phyloP scores from a whole-genome alignment of 2,797 vertebrate species.

The Siniperca obscura region DNA sequence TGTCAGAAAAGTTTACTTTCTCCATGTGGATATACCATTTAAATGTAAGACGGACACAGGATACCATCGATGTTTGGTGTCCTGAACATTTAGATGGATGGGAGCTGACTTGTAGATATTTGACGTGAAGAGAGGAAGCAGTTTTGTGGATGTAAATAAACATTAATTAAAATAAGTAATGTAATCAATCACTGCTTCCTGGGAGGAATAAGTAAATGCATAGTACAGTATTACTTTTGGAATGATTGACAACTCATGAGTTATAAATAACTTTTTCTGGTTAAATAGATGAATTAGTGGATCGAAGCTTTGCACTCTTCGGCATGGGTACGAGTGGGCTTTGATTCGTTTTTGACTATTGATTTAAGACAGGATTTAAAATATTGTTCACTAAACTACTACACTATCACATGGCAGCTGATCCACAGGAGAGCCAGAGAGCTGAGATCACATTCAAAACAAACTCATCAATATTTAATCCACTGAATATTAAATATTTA shows the following conservation, averaged over 20 bases:
- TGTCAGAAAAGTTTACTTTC: not conserved
- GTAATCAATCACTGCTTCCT: slow-evolving; percentile 25
- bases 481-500: slow-evolving; percentile 47
- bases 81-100: not conserved
- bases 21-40: not conserved
- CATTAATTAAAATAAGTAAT: slow-evolving; percentile 27
- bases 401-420: not conserved
- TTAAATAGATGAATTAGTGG: not conserved
- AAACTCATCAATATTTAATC: slow-evolving; percentile 52
- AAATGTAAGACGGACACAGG: not conserved
- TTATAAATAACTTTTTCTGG: not conserved
- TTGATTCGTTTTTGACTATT: not conserved
- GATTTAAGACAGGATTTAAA: not conserved
- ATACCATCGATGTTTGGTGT: not conserved
- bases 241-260: slow-evolving; percentile 13
- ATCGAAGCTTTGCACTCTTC: not conserved
- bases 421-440: slow-evolving; percentile 14
- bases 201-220: slow-evolving; percentile 16
- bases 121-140: not conserved
- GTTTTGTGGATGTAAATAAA: not conserved
- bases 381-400: not conserved
- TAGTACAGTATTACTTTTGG: not conserved
- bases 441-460: slow-evolving; percentile 30
- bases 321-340: not conserved
- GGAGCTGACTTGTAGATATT: not conserved